Conservation (phyloP, 53 echinoderm and acorn worm genomes). For the Holothuria scabra region DNA sequence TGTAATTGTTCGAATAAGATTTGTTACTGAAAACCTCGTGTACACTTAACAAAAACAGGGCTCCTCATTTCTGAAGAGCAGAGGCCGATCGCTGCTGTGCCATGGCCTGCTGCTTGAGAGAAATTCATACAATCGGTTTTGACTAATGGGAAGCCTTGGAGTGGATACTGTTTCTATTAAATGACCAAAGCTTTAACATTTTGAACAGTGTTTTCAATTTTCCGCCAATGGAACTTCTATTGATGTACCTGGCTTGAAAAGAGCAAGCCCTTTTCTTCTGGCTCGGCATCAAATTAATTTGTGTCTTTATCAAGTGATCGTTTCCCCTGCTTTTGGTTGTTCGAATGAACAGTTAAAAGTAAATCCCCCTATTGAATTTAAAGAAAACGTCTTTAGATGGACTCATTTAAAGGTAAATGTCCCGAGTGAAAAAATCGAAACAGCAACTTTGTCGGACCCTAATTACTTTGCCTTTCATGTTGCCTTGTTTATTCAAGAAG, state of each 20-base stretch:
- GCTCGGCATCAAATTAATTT: conserved; percentile 39
- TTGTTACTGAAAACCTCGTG: too few relatives aligned
- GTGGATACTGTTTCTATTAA: not conserved
- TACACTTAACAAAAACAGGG: too few relatives aligned
- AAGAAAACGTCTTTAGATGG: conserved; percentile 26
- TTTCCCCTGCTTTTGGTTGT: not conserved
- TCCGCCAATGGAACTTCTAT: not conserved
- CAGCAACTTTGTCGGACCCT: conserved; percentile 26
- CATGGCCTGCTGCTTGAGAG: too few relatives aligned
- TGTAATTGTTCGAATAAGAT: too few relatives aligned
- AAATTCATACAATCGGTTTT: too few relatives aligned
- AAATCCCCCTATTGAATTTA: conserved; percentile 18
- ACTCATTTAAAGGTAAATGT: conserved; percentile 40
- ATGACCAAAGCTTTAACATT: conserved; percentile 13
- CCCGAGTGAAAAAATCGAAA: conserved; percentile 36
- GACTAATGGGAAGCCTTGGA: conserved; percentile 29
- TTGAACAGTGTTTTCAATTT: conserved; percentile 17
- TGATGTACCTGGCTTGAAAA: conserved; percentile 6
- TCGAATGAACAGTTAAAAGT: conserved; percentile 25
- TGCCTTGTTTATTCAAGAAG: conserved; percentile 24
- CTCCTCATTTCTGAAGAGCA: too few relatives aligned
- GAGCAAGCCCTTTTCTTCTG: conserved; percentile 19
- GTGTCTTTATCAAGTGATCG: conserved; percentile 5
- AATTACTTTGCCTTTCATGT: conserved; percentile 35
- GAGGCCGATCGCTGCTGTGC: too few relatives aligned